A percentile compares a stretch with the other conserved stretches of the same genome.
Evolutionary conservation across 2,797 vertebrate genomes (phyloP).

Genomic region (Carapus acus): DNA sequence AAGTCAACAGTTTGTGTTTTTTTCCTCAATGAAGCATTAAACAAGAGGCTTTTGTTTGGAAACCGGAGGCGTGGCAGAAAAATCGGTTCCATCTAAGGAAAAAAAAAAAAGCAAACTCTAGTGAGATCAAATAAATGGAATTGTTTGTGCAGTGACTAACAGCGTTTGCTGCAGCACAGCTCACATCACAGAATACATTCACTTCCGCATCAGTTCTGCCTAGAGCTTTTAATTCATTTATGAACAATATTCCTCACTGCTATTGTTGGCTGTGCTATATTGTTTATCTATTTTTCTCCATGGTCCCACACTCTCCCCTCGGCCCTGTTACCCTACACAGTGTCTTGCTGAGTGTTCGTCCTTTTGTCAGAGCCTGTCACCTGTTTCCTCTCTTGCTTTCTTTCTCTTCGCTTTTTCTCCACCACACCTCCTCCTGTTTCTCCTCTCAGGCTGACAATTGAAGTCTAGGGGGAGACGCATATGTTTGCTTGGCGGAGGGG

Average conservation of each 20-base stretch:
- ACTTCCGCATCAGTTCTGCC: slow-evolving; percentile 32
- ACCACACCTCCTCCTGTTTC: slow-evolving; percentile 48
- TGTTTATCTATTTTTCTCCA: slow-evolving; percentile 60
- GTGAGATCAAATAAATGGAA: slow-evolving; percentile 26
- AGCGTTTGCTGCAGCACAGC: slow-evolving; percentile 16
- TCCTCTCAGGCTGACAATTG: slow-evolving; percentile 65
- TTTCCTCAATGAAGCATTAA: too few species aligned
- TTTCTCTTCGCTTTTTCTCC: slow-evolving; percentile 15
- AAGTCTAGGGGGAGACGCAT: slow-evolving; percentile 63
- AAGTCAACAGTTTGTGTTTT: too few species aligned
- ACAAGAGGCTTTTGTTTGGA: too few species aligned
- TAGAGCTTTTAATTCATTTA: slow-evolving; percentile 51
- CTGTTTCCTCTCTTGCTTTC: slow-evolving; percentile 49
- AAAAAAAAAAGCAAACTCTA: too few species aligned
- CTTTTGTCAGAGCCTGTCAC: slow-evolving; percentile 73
- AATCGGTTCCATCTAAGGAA: too few species aligned
- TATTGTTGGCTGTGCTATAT: slow-evolving; percentile 51
- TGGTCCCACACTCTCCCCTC: slow-evolving; percentile 64
- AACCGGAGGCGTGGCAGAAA: too few species aligned
- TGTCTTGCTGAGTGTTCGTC: slow-evolving; percentile 68
- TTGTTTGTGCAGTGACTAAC: slow-evolving; percentile 7
- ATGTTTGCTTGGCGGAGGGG: slow-evolving; percentile 60
- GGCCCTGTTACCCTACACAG: slow-evolving; percentile 66
- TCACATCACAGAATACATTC: slow-evolving; percentile 24
- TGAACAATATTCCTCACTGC: slow-evolving; percentile 55